Percentiles rank a stretch among this genome's conserved stretches.
These are phyloP conservation scores for Agrochola circellaris DNA, from an alignment of 2,888 invertebrate species.

Conservation along the genomic window DNA sequence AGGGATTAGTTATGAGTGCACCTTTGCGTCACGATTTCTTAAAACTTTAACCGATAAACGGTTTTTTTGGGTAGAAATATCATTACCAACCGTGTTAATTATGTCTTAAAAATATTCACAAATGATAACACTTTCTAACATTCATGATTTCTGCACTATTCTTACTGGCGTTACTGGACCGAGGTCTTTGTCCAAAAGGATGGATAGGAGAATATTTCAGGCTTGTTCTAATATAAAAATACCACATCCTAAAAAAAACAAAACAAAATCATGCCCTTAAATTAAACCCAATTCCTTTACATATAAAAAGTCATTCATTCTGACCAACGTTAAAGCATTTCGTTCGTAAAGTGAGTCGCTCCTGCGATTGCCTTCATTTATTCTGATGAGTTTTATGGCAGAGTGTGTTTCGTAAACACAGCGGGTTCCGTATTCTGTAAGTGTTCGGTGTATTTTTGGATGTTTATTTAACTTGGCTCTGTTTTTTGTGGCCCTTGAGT, in stretches of 20 bases:
- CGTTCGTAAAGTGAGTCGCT: constrained; percentile 68
- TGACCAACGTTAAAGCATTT: constrained; percentile 69
- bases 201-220: neutral
- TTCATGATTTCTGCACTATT: too few relatives aligned
- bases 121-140: too few relatives aligned
- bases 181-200: too few relatives aligned
- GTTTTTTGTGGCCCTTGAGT: constrained; percentile 43
- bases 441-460: constrained; percentile 58
- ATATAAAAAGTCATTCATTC: constrained; percentile 73
- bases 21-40: neutral
- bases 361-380: constrained; percentile 76
- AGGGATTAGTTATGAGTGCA: neutral
- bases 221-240: constrained; percentile 8
- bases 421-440: constrained; percentile 64
- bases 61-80: neutral
- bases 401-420: constrained; percentile 58
- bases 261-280: constrained; percentile 51
- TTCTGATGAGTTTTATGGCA: constrained; percentile 71
- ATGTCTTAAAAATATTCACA: too few relatives aligned
- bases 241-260: constrained; percentile 21
- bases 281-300: constrained; percentile 69
- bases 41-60: neutral
- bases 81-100: neutral
- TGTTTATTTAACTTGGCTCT: constrained; percentile 44
- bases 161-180: neutral